Evolutionary conservation across 2,113 vertebrate species (phyloP).

Genomic region (Muscicapa adusta): DNA sequence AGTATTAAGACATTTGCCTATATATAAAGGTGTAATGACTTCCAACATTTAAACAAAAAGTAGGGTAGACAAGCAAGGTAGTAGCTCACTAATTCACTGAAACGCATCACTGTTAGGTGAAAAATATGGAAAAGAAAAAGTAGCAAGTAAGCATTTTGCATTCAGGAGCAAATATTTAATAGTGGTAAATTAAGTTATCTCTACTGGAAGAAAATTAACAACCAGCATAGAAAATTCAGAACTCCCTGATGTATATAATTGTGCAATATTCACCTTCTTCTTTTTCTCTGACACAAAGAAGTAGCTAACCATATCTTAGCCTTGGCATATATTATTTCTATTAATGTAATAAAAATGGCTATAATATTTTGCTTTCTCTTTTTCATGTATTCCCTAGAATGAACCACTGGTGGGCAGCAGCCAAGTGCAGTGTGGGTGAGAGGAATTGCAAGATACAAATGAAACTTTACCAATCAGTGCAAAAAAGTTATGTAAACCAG

Average conservation of each 20-base stretch:
- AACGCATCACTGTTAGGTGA: not conserved
- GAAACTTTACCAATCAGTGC: not conserved
- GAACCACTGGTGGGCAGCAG: slow-evolving; percentile 66
- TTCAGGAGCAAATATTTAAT: not conserved
- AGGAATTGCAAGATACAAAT: not conserved
- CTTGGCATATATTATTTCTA: not conserved
- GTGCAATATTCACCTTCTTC: not conserved
- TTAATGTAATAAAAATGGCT: not conserved
- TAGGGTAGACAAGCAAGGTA: not conserved
- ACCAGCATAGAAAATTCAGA: not conserved
- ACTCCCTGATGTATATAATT: not conserved
- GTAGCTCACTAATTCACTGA: not conserved
- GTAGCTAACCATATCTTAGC: not conserved
- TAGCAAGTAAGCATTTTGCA: not conserved
- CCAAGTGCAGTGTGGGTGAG: slow-evolving; percentile 16
- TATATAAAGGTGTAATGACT: not conserved
- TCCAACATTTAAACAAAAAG: not conserved
- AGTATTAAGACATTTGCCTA: not conserved
- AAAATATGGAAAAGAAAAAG: not conserved
- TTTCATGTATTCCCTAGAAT: slow-evolving; percentile 45
- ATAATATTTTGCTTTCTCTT: not conserved
- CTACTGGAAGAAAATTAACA: not conserved
- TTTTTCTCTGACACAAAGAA: not conserved
- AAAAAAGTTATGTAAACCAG: not conserved
- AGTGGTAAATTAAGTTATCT: not conserved